Conservation (phyloP, 2,888 invertebrate genomes). For the Cataglyphis albicans region DNA sequence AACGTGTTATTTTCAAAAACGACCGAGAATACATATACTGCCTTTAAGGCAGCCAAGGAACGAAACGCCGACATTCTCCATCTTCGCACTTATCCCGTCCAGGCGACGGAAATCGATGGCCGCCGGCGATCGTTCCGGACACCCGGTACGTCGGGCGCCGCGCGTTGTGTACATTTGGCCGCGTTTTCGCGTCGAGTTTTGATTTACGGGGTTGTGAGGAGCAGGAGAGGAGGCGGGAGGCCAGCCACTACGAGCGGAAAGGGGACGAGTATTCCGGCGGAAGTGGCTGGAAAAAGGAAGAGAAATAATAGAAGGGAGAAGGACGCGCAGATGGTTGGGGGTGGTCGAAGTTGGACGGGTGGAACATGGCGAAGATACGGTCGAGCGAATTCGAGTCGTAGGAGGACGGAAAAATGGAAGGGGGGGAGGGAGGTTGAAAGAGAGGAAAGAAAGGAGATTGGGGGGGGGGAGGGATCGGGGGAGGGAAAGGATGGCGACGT, state of each 20-base stretch:
- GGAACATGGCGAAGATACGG: conserved; percentile 66
- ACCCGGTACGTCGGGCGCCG: conserved; percentile 78
- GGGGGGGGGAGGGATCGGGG: background rate
- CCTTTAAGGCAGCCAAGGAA: conserved; percentile 4
- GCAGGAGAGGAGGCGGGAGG: conserved; percentile 14
- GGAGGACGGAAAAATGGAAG: conserved; percentile 43
- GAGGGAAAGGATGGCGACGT: conserved; percentile 30
- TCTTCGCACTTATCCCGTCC: conserved; percentile 36
- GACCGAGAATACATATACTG: conserved; percentile 21
- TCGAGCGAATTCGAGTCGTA: conserved; percentile 66
- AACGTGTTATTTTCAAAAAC: conserved; percentile 10
- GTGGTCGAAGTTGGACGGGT: conserved; percentile 47
- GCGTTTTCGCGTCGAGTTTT: conserved; percentile 79
- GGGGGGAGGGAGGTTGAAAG: conserved; percentile 15
- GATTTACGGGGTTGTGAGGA: conserved; percentile 77
- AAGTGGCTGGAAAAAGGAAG: conserved; percentile 65
- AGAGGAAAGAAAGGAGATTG: background rate
- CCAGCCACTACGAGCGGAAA: conserved; percentile 44
- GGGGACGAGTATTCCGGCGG: conserved; percentile 54
- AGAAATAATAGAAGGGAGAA: conserved; percentile 65
- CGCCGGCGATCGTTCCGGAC: conserved; percentile 78
- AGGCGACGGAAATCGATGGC: conserved; percentile 54
- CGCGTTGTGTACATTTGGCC: conserved; percentile 77
- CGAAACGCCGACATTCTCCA: conserved; percentile 34
- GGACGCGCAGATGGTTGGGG: background rate